Percentiles rank a stretch among this genome's conserved stretches.
Evolutionary conservation across 2,113 vertebrate genomes (phyloP).

Genomic region (Cebus imitator): DNA sequence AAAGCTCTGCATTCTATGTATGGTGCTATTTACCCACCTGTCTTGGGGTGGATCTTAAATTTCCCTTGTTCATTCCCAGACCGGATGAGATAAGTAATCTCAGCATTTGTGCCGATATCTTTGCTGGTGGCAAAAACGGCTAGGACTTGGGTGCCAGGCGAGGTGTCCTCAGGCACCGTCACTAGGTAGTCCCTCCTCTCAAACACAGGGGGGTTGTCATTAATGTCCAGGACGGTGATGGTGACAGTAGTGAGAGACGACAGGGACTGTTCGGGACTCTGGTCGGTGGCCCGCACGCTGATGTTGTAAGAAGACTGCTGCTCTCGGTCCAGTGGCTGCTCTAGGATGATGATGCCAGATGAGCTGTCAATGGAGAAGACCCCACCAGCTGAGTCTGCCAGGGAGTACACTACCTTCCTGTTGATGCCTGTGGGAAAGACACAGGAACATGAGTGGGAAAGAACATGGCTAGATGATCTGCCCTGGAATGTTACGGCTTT

Average conservation of each 20-base stretch:
- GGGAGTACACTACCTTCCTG: conserved; percentile 91
- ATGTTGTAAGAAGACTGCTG: conserved; percentile 92
- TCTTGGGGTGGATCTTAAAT: conserved; percentile 92
- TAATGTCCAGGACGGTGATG: conserved; percentile 95
- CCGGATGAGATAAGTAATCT: conserved; percentile 95
- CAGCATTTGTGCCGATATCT: conserved; percentile 97
- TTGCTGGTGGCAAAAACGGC: conserved; percentile 95
- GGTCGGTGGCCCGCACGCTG: conserved; percentile 91
- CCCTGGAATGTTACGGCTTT: accelerated
- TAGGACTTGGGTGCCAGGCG: conserved; percentile 90
- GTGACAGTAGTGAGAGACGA: conserved; percentile 91
- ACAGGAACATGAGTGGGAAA: accelerated
- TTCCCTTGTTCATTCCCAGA: conserved; percentile 96
- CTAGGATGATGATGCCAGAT: conserved; percentile 93
- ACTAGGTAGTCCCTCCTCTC: conserved; percentile 95
- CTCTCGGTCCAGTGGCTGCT: conserved; percentile 93
- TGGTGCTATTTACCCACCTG: conserved; percentile 84
- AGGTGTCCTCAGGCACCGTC: conserved; percentile 92
- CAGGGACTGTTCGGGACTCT: conserved; percentile 87
- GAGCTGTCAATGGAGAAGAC: conserved; percentile 93
- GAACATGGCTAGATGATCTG: accelerated
- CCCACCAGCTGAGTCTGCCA: conserved; percentile 89
- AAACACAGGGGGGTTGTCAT: conserved; percentile 98
- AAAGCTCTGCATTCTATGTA: not conserved
- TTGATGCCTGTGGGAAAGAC: conserved; percentile 87